Evolutionary conservation across 2,797 vertebrate genomes (phyloP).

Genomic region (Tinamus major): DNA sequence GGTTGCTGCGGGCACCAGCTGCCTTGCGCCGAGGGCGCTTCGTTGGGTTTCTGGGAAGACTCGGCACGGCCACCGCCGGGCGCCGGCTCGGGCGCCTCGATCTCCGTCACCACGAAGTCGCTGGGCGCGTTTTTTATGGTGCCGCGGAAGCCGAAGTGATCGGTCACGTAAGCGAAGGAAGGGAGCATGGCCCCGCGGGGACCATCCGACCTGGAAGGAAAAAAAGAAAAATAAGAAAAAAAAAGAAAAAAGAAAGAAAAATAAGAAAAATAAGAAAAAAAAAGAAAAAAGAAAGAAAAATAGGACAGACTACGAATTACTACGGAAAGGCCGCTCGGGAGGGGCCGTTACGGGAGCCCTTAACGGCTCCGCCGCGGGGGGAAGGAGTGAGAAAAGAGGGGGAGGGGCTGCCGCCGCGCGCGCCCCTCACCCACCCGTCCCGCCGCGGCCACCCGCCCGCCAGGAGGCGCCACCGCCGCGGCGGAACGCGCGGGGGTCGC

Average conservation of each 20-base stretch:
- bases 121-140: constrained; percentile 86
- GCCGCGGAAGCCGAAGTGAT: constrained; percentile 88
- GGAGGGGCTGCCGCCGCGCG: no score
- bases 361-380: neutral
- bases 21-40: neutral
- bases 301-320: no score
- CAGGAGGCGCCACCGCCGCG: neutral
- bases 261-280: no score
- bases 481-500: no score
- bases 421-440: neutral
- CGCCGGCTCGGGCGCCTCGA: constrained; percentile 77
- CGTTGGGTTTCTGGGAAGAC: neutral
- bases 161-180: constrained; percentile 71
- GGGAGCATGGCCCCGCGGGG: neutral
- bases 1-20: neutral
- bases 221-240: no score
- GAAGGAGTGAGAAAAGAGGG: neutral
- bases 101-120: constrained; percentile 93
- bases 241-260: no score
- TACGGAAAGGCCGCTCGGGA: no score
- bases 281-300: fast-evolving
- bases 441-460: neutral
- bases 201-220: neutral
- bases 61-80: constrained; percentile 55
- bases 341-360: no score